Base-by-base conservation (phyloP, 2,888 invertebrate genomes). In the Cordilura impudica region DNA sequence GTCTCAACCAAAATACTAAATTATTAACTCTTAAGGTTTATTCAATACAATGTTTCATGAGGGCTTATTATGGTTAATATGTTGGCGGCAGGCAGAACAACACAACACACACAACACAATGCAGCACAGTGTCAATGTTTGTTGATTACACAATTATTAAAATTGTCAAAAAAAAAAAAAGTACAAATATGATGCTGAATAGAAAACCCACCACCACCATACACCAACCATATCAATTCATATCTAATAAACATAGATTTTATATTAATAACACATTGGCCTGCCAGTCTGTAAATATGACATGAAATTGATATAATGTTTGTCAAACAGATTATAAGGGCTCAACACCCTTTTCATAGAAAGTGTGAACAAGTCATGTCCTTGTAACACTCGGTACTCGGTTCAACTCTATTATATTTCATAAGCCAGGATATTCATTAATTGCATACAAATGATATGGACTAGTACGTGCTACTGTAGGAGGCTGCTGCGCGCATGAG, bases 271-370 rank as follows among this genome's bases (percentile, higher is more conserved):
- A 75, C 31, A 47, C 35, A 29, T 19, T 61, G 35, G 61, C 56
- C 67, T 66, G 60, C 61, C 49, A 67, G 65, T 16, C 47, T 78
- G 75, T 75, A 79, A 79, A 79, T 79, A 79, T 75, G 79, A 79
- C 79, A 79, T 75, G 71, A 79, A 79, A 79, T 75, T 79, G 75
- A 72, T 75, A 71, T 67, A 76, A 80, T 80, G 76, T 80, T 76
- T 80, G 72, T 75, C 70, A 65, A 72, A 73, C 74, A 78, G 82
- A 82, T 84, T 84, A 85, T 84, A 84, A 85, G 85, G 85, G 85
- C 82, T 78, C 69, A 76, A 75, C 60, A 72, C 80, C 71, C 71
- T 74, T 73, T 78, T 79, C 73, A 70, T 53, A 63, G 35, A 67
- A 70, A 81, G 63, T 70, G 70, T 72, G 63, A 70, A 51, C 65